These are phyloP conservation scores for Strix aluco DNA, from an alignment of 2,113 vertebrate genomes.

Conservation along the genomic window DNA sequence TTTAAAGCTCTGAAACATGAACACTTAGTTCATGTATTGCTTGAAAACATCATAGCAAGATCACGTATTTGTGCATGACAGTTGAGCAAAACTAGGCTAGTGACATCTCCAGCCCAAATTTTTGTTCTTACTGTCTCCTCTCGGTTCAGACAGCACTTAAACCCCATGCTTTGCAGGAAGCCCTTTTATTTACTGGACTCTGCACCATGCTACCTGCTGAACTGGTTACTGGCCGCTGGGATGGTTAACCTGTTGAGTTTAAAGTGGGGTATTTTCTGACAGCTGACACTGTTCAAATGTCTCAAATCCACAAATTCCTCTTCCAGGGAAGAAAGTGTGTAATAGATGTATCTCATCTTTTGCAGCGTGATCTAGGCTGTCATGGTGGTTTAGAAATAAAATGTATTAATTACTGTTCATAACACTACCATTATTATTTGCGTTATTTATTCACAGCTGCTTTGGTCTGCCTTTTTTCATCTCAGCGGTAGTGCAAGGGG, in stretches of 20 bases:
- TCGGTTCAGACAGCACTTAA: not conserved
- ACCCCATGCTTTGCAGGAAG: not conserved
- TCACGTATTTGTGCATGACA: not conserved
- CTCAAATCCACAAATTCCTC: not conserved
- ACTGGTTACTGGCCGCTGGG: not conserved
- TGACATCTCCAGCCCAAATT: not conserved
- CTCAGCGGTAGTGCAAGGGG: not conserved
- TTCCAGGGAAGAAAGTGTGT: not conserved
- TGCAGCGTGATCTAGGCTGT: not conserved
- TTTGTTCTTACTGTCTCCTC: not conserved
- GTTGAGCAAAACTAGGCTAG: not conserved
- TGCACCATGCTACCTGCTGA: not conserved
- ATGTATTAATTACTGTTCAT: slow-evolving; percentile 10
- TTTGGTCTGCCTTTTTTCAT: not conserved
- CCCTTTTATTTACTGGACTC: not conserved
- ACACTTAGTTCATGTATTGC: not conserved
- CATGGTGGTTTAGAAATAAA: not conserved
- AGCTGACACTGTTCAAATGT: not conserved
- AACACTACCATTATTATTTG: not conserved
- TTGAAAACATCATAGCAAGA: not conserved
- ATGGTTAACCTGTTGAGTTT: not conserved
- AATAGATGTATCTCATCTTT: slow-evolving; percentile 35
- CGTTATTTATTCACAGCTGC: slow-evolving; percentile 39
- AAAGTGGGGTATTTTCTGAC: not conserved
- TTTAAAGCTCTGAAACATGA: not conserved